phyloP scores from a whole-genome alignment of 64 coral and sea anemone species.

The Acropora tenuis region DNA sequence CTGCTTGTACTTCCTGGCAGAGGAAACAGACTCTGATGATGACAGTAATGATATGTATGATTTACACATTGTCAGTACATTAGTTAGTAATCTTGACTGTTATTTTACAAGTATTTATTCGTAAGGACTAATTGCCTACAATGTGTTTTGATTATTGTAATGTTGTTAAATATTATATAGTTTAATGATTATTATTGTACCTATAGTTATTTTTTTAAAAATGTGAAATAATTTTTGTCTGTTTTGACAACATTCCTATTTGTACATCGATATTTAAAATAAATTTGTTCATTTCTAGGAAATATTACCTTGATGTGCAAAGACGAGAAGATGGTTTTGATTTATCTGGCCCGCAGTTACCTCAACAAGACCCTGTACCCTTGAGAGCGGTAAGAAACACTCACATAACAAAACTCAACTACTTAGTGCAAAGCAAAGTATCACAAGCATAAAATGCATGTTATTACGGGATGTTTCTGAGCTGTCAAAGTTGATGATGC shows the following conservation, averaged over 20 bases:
- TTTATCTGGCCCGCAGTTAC: constrained; percentile 83
- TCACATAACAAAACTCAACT: too few species aligned
- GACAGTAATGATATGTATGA: constrained; percentile 28
- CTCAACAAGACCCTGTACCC: constrained; percentile 82
- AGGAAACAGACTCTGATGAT: constrained; percentile 73
- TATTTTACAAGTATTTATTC: background rate
- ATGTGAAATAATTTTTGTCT: too few species aligned
- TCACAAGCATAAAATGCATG: too few species aligned
- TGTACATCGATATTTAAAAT: background rate
- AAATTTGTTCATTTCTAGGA: constrained; percentile 55
- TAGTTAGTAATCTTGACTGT: background rate
- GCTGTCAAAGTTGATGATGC: too few species aligned
- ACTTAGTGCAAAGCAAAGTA: too few species aligned
- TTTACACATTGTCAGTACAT: background rate
- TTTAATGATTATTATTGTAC: too few species aligned
- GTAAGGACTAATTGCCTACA: background rate
- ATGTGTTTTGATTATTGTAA: background rate
- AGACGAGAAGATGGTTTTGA: constrained; percentile 99
- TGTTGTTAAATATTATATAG: too few species aligned
- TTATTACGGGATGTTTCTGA: too few species aligned
- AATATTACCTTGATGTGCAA: constrained; percentile 98
- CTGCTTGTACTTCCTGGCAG: constrained; percentile 79
- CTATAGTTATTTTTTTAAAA: background rate
- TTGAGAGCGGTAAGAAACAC: constrained; percentile 80
- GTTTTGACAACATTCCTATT: background rate